Conservation (phyloP, 2,113 vertebrate species). For the Cebus imitator region DNA sequence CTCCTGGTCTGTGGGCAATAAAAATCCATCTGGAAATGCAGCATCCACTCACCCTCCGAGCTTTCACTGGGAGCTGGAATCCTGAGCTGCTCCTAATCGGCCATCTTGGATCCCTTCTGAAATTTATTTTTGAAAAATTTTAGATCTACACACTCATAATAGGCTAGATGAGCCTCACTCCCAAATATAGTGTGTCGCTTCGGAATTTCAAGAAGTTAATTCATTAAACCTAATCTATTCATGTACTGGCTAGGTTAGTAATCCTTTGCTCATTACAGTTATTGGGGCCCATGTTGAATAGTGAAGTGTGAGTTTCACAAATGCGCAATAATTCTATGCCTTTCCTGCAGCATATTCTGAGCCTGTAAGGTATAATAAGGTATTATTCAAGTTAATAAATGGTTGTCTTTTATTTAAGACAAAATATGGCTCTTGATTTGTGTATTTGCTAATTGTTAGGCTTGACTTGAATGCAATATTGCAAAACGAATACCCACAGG, state of each 20-base stretch:
- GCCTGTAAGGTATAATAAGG: neutral
- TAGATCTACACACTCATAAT: neutral
- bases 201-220: neutral
- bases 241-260: neutral
- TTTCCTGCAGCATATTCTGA: neutral
- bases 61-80: no score
- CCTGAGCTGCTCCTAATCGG: no score
- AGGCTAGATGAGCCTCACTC: neutral
- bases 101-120: neutral
- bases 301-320: neutral
- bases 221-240: neutral
- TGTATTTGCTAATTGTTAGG: neutral
- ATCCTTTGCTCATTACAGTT: constrained; percentile 40
- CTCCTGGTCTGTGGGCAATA: no score
- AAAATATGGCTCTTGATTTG: constrained; percentile 2
- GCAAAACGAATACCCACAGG: neutral
- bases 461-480: neutral
- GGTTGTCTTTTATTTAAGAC: neutral
- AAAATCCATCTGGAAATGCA: no score
- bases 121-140: neutral
- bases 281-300: neutral
- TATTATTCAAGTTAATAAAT: neutral
- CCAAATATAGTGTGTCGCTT: neutral
- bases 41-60: no score
- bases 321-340: neutral